Conservation (phyloP, 2,888 invertebrate genomes). For the Ischnus inquisitorius region DNA sequence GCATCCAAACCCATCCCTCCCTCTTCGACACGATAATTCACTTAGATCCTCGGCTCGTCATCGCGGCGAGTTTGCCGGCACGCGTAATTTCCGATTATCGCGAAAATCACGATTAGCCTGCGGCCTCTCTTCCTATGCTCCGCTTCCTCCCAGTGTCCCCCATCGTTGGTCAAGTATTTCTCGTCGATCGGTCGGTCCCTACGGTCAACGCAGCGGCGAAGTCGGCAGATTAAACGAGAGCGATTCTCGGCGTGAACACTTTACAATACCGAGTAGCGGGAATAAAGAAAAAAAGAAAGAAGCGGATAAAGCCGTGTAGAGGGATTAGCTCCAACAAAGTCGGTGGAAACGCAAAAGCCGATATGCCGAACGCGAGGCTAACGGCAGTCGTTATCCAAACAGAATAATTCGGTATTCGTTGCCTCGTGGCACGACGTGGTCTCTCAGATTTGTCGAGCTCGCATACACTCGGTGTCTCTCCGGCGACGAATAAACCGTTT, state of each 20-base stretch:
- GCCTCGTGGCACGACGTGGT: conserved; percentile 47
- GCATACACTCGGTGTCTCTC: conserved; percentile 47
- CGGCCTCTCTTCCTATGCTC: conserved; percentile 53
- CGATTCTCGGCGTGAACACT: conserved; percentile 1
- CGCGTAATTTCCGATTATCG: conserved; percentile 75
- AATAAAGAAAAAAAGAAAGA: not conserved
- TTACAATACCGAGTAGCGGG: not conserved
- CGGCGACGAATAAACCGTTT: not conserved
- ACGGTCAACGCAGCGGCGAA: not conserved
- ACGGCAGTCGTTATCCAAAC: conserved; percentile 71
- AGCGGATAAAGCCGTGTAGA: conserved; percentile 39
- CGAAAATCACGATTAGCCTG: conserved; percentile 74
- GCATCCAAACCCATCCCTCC: not conserved
- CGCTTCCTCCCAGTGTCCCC: conserved; percentile 1
- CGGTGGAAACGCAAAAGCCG: conserved; percentile 66
- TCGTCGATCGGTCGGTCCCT: conserved; percentile 38
- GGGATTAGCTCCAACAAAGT: conserved; percentile 77
- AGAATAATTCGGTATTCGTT: conserved; percentile 68
- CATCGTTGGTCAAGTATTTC: conserved; percentile 52
- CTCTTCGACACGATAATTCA: conserved; percentile 63
- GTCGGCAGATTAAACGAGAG: not conserved
- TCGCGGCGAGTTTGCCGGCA: conserved; percentile 61
- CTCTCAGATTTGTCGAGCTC: conserved; percentile 22
- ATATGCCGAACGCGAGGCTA: conserved; percentile 58
- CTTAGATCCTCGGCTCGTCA: conserved; percentile 67